These are phyloP conservation scores for Axea sp. DNA, from an alignment of 2,888 invertebrate genomes.

Conservation along the genomic window DNA sequence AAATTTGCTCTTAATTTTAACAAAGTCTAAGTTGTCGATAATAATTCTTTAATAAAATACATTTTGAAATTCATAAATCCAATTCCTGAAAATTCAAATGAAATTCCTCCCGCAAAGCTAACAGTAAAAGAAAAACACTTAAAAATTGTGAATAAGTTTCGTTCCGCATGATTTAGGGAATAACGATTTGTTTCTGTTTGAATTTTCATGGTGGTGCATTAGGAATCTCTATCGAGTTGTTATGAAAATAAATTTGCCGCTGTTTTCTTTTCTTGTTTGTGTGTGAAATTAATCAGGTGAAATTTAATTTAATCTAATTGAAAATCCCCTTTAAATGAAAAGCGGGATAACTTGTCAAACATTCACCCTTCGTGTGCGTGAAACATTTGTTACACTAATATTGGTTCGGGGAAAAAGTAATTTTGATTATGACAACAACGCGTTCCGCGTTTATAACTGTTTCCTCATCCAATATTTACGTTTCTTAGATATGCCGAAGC, in stretches of 20 bases:
- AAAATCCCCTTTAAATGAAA: slow-evolving; percentile 7
- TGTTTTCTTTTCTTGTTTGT: background rate
- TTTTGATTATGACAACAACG: slow-evolving; percentile 25
- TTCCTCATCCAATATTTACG: slow-evolving; percentile 36
- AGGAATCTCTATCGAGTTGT: too few species aligned
- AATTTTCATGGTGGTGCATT: too few species aligned
- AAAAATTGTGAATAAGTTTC: too few species aligned
- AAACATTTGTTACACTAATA: slow-evolving; percentile 24
- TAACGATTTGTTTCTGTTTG: too few species aligned
- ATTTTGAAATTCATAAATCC: too few species aligned
- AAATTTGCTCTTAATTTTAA: too few species aligned
- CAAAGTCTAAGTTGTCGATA: too few species aligned
- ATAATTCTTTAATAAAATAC: too few species aligned
- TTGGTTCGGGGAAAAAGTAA: slow-evolving; percentile 31
- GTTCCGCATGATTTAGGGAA: too few species aligned
- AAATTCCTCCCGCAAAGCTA: too few species aligned
- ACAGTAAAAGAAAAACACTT: too few species aligned
- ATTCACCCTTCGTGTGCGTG: background rate
- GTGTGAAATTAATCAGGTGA: background rate
- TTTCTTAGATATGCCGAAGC: slow-evolving; percentile 7
- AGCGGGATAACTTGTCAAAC: slow-evolving; percentile 15
- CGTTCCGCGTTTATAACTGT: slow-evolving; percentile 29
- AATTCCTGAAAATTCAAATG: too few species aligned
- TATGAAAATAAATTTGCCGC: background rate
- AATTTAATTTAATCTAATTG: slow-evolving; percentile 12